Conservation (phyloP, 2,888 invertebrate genomes). For the Gortyna flavago region DNA sequence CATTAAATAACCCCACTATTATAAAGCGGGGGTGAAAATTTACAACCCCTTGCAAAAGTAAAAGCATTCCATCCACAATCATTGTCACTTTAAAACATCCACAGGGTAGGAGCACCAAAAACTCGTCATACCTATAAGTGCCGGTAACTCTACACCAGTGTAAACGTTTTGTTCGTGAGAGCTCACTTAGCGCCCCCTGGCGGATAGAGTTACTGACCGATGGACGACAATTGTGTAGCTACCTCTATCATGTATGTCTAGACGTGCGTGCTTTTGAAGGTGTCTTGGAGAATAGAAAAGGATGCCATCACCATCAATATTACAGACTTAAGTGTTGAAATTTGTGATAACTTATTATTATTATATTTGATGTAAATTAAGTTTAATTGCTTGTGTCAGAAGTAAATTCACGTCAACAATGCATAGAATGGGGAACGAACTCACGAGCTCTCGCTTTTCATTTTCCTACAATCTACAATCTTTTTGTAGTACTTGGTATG, state of each 20-base stretch:
- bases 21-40: slow-evolving; percentile 1
- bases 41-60: neutral
- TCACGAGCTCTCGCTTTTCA: neutral
- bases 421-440: neutral
- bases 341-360: too few species aligned
- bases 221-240: slow-evolving; percentile 37
- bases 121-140: slow-evolving; percentile 48
- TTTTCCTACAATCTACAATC: neutral
- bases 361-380: too few species aligned
- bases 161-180: slow-evolving; percentile 54
- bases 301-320: too few species aligned
- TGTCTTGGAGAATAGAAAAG: neutral
- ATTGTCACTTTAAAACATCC: slow-evolving; percentile 36
- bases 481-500: too few species aligned
- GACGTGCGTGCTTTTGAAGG: slow-evolving; percentile 31
- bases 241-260: slow-evolving; percentile 36
- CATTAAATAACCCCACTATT: neutral
- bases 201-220: slow-evolving; percentile 65
- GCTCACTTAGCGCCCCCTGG: slow-evolving; percentile 58
- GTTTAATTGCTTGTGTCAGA: neutral
- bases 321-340: too few species aligned
- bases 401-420: neutral
- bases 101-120: slow-evolving; percentile 37
- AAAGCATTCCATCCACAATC: slow-evolving; percentile 5
- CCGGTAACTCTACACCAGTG: slow-evolving; percentile 52